Conservation (phyloP, 2,113 vertebrate genomes). For the Ageneiosus marmoratus region DNA sequence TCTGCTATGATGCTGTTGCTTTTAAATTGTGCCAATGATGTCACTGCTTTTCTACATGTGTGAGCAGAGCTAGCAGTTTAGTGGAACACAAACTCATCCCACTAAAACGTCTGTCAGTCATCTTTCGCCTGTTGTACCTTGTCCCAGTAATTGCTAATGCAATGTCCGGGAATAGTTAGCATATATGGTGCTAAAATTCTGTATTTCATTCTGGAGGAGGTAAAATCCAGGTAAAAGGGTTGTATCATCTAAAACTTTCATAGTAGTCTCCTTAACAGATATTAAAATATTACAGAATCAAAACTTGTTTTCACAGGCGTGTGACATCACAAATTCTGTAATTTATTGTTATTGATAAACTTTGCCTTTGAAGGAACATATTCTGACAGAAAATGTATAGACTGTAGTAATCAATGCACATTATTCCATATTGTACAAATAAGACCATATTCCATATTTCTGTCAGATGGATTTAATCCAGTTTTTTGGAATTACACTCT, state of each 20-base stretch:
- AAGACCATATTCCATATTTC: neutral
- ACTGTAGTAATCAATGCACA: neutral
- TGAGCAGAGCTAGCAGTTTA: neutral
- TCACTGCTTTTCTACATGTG: slow-evolving; percentile 13
- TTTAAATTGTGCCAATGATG: neutral
- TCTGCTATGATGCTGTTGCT: neutral
- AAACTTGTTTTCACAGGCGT: neutral
- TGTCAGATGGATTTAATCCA: neutral
- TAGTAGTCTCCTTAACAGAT: neutral
- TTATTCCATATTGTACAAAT: neutral
- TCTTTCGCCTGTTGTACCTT: neutral
- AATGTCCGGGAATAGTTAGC: neutral
- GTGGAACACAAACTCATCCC: neutral
- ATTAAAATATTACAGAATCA: neutral
- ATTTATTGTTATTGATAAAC: neutral
- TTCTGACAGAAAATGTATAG: neutral
- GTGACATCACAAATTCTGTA: neutral
- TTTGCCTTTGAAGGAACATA: neutral
- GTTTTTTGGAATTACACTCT: neutral
- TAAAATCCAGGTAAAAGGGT: neutral
- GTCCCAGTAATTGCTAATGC: neutral
- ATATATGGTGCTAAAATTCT: neutral
- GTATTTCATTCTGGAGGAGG: no score
- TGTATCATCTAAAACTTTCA: neutral
- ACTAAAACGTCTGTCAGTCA: slow-evolving; percentile 1